phyloP scores from a whole-genome alignment of 2,888 invertebrate genomes.

The Cyaniris semiargus region DNA sequence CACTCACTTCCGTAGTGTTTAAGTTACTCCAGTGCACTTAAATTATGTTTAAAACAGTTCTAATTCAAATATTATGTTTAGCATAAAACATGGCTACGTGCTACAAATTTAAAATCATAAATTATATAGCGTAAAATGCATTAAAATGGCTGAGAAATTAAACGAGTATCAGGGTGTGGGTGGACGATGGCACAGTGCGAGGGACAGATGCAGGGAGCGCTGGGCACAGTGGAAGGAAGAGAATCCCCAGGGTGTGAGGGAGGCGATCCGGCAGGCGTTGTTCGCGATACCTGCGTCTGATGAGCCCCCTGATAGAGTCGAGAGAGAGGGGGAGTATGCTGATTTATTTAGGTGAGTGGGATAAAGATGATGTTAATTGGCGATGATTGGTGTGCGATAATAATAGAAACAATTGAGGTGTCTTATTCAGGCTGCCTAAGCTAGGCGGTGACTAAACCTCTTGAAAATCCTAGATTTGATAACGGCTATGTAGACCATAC shows the following conservation, averaged over 20 bases:
- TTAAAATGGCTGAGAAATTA: slow-evolving; percentile 86
- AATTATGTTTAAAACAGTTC: neutral
- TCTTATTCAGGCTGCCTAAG: neutral
- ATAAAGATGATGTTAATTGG: neutral
- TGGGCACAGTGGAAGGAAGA: slow-evolving; percentile 83
- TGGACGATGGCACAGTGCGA: slow-evolving; percentile 85
- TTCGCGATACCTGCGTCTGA: slow-evolving; percentile 70
- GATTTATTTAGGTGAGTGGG: slow-evolving; percentile 63
- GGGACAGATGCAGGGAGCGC: slow-evolving; percentile 83
- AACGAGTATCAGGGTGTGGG: slow-evolving; percentile 88
- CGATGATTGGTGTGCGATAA: too few species aligned
- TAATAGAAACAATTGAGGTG: too few species aligned
- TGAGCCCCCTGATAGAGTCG: slow-evolving; percentile 60
- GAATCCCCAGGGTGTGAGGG: slow-evolving; percentile 77
- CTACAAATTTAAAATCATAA: slow-evolving; percentile 13
- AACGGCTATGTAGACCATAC: neutral
- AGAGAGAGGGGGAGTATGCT: slow-evolving; percentile 66
- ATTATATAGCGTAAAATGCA: slow-evolving; percentile 33
- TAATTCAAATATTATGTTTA: neutral
- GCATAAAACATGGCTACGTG: neutral
- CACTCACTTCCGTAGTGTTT: neutral
- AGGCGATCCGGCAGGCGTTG: slow-evolving; percentile 69
- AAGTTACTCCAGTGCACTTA: neutral
- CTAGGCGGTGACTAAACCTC: neutral
- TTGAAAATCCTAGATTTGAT: neutral